Evolutionary conservation across 2,113 vertebrate genomes (phyloP), one percentile per base, ranked within the genome.

Genomic region (Ardeotis arabs): DNA sequence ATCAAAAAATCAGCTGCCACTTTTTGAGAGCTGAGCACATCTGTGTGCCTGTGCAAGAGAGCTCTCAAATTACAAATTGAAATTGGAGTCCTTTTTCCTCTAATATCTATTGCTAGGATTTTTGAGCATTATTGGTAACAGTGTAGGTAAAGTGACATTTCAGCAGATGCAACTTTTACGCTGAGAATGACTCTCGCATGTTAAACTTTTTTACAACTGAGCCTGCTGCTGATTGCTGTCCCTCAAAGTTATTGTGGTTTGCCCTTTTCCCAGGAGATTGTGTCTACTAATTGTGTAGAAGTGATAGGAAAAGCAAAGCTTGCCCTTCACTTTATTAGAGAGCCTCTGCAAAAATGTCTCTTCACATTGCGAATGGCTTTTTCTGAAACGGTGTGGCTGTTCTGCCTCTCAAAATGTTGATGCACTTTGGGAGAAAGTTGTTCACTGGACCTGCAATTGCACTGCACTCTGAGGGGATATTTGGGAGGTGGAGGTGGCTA

Each of bases 391-490:
- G 10, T 41, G 49, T 59, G 59, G 20, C 66, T 75, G 18, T 72
- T 80, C 29, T 74, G 16, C 31, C 29, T 64, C 56, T 56, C 76
- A 10, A 29, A 60, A 62, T 21, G 24, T 14, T 60, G 56, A 3
- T 79, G 58, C 16, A 2, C 44, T 70, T 55, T 8, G 29, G 22
- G 56, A 60, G 39, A 14, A 37, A 58, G 35, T 49, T 35, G 13
- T 21, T 89, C 31, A 7, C 33, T 1, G 10, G 23, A 41, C 25
- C 28, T 77, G 75, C 66, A 67, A 2, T 16, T 83, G 44, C 20
- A 2, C 29, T 27, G 0, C 3, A 1, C 24, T 28, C 25, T 7
- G 37, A 18, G 33, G 31, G 50, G 15, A 1, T 24, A 21, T 41
- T 68, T 33, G 64, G 24, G 10, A 41, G 16, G 44, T 14, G 24